Evolutionary conservation across 2,113 vertebrate species (phyloP).

Genomic region (Lota lota): DNA sequence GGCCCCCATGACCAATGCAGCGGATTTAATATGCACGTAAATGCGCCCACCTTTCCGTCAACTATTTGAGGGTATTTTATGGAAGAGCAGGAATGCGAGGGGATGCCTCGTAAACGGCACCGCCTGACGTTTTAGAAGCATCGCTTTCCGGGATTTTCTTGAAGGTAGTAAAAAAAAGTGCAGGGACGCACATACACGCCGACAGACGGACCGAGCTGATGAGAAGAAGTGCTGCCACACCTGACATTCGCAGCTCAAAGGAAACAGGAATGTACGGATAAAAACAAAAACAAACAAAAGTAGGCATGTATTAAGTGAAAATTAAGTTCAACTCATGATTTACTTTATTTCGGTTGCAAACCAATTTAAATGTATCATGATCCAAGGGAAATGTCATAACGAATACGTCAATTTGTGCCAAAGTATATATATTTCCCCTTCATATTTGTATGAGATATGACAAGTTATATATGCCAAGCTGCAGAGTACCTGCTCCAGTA

Average conservation of each 20-base stretch:
- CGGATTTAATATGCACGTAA: conserved; percentile 42
- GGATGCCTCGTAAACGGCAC: conserved; percentile 48
- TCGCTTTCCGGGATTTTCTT: conserved; percentile 38
- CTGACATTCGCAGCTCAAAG: background rate
- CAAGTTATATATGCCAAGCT: too few relatives aligned
- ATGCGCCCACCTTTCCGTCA: conserved; percentile 34
- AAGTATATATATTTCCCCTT: too few relatives aligned
- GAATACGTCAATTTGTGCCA: too few relatives aligned
- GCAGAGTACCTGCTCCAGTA: too few relatives aligned
- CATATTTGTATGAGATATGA: too few relatives aligned
- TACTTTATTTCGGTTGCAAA: too few relatives aligned
- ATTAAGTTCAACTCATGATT: too few relatives aligned
- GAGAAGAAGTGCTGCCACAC: background rate
- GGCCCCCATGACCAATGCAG: conserved; percentile 23
- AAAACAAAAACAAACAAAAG: background rate
- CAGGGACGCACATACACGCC: background rate
- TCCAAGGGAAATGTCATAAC: too few relatives aligned
- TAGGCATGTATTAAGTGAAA: too few relatives aligned
- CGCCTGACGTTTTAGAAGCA: conserved; percentile 54
- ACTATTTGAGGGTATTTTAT: conserved; percentile 48
- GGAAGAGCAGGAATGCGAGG: conserved; percentile 54
- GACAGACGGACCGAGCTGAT: conserved; percentile 1
- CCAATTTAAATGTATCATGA: too few relatives aligned
- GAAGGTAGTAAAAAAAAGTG: conserved; percentile 36
- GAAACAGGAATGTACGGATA: background rate